Evolutionary conservation across 2,113 vertebrate species (phyloP), one percentile per base, ranked within the genome.

Genomic region (Vombatus ursinus): DNA sequence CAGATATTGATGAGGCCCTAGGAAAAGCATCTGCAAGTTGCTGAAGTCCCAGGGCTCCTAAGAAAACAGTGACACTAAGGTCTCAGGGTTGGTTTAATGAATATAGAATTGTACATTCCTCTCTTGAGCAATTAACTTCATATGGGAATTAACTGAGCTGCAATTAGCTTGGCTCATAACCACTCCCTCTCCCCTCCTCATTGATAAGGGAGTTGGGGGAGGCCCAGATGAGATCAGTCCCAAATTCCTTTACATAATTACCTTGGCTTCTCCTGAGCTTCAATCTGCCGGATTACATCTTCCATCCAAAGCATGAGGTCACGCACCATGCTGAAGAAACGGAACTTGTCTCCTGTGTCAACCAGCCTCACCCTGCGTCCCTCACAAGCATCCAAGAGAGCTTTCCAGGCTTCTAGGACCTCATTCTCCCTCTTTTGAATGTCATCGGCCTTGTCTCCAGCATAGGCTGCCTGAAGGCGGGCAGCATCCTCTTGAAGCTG

Each of bases 231-330:
- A 50, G 25, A 90, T 48, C 90, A 50, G 49, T 44, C 19, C 68
- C 68, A 44, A 44, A 84, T n/a, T 84, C 7, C 19, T 44, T 44
- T 44, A 44, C 68, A 44, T 84, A 44, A 84, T 98, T 98, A 99
- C 99, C 99, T 99, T 92, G 99, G 99, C 61, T 99, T 99, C 97
- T 99, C 99, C 96, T 99, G 99, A 95, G 99, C 99, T 97, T 99
- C 99, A 22, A 99, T 99, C 97, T 99, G 99, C 77, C 99, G 99
- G 98, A 99, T 99, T 77, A 99, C 99, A 0, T 99, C 99, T 49
- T 99, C 99, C 99, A 99, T 99, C 99, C 99, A 99, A 37, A 99
- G 99, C 99, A 99, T 99, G 96, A 99, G 99, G 96, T 99, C 99
- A 0, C 99, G 99, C 84, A 99, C 99, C 99, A 99, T 98, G 99